Base-by-base conservation (phyloP, 2,113 vertebrate genomes). In the Festucalex cinctus region DNA sequence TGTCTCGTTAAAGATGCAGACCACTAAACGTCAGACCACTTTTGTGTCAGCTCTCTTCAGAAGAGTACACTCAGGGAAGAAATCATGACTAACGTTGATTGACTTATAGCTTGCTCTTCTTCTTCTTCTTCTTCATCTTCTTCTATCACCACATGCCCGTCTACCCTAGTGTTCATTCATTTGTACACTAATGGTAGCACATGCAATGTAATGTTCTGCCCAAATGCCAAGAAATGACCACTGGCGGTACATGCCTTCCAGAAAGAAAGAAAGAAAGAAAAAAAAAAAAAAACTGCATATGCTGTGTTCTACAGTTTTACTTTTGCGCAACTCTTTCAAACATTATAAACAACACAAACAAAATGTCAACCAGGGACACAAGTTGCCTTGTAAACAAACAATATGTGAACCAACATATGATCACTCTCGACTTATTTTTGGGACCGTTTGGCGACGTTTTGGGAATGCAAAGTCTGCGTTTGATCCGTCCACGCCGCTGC, bases 1-100 rank as follows among this genome's bases (percentile, higher is more conserved):
- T 85, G 78, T 77, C 87, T 86, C 84, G 88, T 90, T 88, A 88
- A 74, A 71, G 76, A 70, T 69, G 70, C 66, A 37, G 61, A 66
- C 70, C 65, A 73, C 64, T 67, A 62, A 68, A 78, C 78, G 75
- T 67, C 78, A 83, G 65, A 68, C 49, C 53, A 74, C 68, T 41
- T 44, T 81, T 51, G 70, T 78, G 41, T 80, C 66, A 73, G 73
- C 28, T 60, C 62, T 36, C 74, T 66, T 83, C 61, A 22, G 16
- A 26, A 20, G 22, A 63, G n/a, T 28, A 22, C 6, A 44, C 39
- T n/a, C 22, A 24, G 37, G n/a, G 13, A 75, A 67, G 72, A 51
- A 75, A 74, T 74, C 37, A 73, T 39, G 36, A 70, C 53, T 28
- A 67, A 63, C n/a, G n/a, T 67, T 54, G 54, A 41, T 48, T 72